A percentile compares a stretch with the other conserved stretches of the same genome.
phyloP scores from a whole-genome alignment of 2,888 invertebrate genomes.

The Antitype chi region DNA sequence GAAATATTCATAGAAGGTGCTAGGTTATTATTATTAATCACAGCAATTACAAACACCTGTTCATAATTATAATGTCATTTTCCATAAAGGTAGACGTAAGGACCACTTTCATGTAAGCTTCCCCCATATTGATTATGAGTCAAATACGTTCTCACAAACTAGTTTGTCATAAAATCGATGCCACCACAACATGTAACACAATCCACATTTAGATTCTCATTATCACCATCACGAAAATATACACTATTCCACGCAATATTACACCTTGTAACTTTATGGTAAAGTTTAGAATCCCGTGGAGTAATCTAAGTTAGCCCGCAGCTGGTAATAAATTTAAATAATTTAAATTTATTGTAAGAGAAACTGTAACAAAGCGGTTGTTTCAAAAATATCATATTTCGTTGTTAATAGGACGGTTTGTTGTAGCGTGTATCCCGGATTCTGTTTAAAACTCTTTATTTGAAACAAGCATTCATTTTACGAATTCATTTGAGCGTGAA shows the following conservation, averaged over 20 bases:
- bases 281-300: slow-evolving; percentile 60
- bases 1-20: background rate
- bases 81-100: slow-evolving; percentile 1
- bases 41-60: slow-evolving; percentile 25
- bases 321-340: slow-evolving; percentile 67
- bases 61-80: slow-evolving; percentile 21
- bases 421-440: slow-evolving; percentile 1
- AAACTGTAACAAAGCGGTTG: slow-evolving; percentile 55
- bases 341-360: slow-evolving; percentile 66
- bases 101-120: slow-evolving; percentile 17
- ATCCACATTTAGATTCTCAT: slow-evolving; percentile 53
- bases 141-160: slow-evolving; percentile 42
- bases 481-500: slow-evolving; percentile 13
- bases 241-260: slow-evolving; percentile 48
- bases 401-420: slow-evolving; percentile 32
- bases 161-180: slow-evolving; percentile 59
- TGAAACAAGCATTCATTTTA: slow-evolving; percentile 14
- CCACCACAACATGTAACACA: slow-evolving; percentile 43
- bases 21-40: slow-evolving; percentile 31
- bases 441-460: slow-evolving; percentile 35
- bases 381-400: slow-evolving; percentile 65
- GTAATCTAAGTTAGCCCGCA: slow-evolving; percentile 55
- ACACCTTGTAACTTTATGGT: slow-evolving; percentile 46
- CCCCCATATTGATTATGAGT: slow-evolving; percentile 19
- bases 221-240: slow-evolving; percentile 26